phyloP scores from a whole-genome alignment of 2,113 vertebrate genomes.

The Nyctereutes procyonoides region DNA sequence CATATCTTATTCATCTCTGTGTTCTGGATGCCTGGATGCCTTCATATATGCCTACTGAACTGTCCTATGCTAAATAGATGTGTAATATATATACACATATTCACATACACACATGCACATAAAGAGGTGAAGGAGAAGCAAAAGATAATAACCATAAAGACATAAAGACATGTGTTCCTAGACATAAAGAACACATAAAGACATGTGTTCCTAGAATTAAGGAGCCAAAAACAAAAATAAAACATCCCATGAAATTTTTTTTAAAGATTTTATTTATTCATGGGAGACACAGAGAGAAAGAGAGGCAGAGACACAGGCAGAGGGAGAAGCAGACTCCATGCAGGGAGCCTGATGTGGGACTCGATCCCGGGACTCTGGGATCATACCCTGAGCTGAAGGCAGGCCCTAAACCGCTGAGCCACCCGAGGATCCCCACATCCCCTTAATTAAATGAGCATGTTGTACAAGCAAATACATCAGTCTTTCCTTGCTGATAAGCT shows the following conservation, averaged over 20 bases:
- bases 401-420: too few relatives aligned
- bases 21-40: background rate
- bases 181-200: too few relatives aligned
- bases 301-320: too few relatives aligned
- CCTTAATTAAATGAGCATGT: slow-evolving; percentile 21
- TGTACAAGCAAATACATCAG: background rate
- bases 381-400: too few relatives aligned
- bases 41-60: slow-evolving; percentile 18
- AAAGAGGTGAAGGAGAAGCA: background rate
- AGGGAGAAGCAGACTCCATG: too few relatives aligned
- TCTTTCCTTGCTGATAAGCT: slow-evolving; percentile 32
- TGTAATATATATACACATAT: background rate
- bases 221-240: slow-evolving; percentile 52
- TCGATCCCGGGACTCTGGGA: too few relatives aligned
- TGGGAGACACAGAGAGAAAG: too few relatives aligned
- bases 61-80: background rate
- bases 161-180: background rate
- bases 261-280: too few relatives aligned
- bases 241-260: background rate
- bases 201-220: background rate
- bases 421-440: background rate
- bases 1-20: background rate
- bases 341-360: too few relatives aligned
- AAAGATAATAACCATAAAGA: slow-evolving; percentile 13
- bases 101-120: background rate